Percentiles rank a stretch among this genome's conserved stretches.
Evolutionary conservation across 1,140 invertebrate genomes (phyloP).

Genomic region (Meloidogyne floridensis): DNA sequence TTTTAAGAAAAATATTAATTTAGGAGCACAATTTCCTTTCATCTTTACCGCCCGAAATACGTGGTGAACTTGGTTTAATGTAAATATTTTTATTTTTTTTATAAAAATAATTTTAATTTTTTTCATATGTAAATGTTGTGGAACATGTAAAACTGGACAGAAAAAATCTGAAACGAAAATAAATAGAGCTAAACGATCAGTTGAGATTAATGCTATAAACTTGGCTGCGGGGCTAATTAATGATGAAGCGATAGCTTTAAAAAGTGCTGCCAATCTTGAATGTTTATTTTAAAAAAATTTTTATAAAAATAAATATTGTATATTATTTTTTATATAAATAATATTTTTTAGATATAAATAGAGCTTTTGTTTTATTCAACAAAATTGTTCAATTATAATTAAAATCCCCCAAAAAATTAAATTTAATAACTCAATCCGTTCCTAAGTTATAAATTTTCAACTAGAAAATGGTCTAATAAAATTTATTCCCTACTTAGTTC

Average conservation of each 20-base stretch:
- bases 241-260: not conserved
- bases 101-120: not conserved
- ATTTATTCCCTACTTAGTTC: no score
- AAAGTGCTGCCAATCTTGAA: not conserved
- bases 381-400: no score
- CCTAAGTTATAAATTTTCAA: no score
- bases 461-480: no score
- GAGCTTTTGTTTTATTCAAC: no score
- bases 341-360: no score
- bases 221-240: not conserved
- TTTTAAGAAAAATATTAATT: not conserved
- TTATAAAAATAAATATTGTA: not conserved
- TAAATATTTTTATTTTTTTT: not conserved
- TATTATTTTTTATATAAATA: not conserved
- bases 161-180: not conserved
- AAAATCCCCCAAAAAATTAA: no score
- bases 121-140: conserved; percentile 53
- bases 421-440: no score
- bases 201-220: not conserved
- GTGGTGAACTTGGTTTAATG: conserved; percentile 52
- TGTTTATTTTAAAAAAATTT: not conserved
- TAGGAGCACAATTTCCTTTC: conserved; percentile 57
- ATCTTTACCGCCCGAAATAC: conserved; percentile 54
- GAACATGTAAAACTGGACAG: conserved; percentile 45
- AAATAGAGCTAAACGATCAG: conserved; percentile 7